Evolutionary conservation across 1,140 invertebrate genomes (phyloP).

Genomic region (Danaus melanippus): DNA sequence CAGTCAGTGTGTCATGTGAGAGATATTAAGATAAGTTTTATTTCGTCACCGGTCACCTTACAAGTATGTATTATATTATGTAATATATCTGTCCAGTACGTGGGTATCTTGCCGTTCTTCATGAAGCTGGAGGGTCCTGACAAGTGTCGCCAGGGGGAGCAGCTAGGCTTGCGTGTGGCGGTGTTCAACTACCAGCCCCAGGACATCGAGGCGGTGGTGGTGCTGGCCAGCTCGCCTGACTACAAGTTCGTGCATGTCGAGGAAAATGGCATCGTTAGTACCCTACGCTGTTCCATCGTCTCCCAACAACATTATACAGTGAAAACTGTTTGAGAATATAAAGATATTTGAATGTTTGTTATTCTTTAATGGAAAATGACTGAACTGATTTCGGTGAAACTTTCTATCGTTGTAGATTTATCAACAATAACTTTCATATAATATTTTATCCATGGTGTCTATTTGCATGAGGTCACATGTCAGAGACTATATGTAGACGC

Average conservation of each 20-base stretch:
- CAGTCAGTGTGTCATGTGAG: too few species aligned
- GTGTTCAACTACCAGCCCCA: conserved; percentile 94
- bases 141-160: conserved; percentile 89
- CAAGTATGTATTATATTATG: background rate
- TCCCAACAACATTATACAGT: too few species aligned
- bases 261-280: conserved; percentile 85
- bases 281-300: too few species aligned
- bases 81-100: conserved; percentile 73
- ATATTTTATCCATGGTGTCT: too few species aligned
- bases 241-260: conserved; percentile 97
- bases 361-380: background rate
- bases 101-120: conserved; percentile 91
- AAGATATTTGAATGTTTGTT: background rate
- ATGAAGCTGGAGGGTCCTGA: conserved; percentile 95
- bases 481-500: too few species aligned
- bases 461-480: too few species aligned
- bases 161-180: conserved; percentile 91
- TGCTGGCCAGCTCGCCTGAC: conserved; percentile 86
- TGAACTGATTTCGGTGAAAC: too few species aligned
- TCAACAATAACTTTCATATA: too few species aligned
- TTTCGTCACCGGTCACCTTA: background rate
- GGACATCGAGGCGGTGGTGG: conserved; percentile 88
- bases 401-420: too few species aligned
- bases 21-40: background rate
- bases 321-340: too few species aligned